Evolutionary conservation across 2,797 vertebrate genomes (phyloP), one percentile per base, ranked within the genome.

Genomic region (Halcyon badia): DNA sequence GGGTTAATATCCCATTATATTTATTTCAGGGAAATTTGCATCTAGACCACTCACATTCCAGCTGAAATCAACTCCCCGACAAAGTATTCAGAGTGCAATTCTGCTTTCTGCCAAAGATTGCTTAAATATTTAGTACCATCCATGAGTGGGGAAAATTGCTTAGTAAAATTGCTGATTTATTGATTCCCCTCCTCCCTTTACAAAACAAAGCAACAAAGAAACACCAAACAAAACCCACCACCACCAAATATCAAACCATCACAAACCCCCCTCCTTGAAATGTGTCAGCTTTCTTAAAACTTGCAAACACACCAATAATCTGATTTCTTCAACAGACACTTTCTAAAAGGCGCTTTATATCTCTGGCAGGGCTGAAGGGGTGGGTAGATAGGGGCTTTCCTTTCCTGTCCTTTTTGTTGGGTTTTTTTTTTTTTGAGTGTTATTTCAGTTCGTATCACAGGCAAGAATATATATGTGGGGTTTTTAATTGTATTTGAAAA

Each of bases 71-170:
- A 11, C 72, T 80, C 78, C 64, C 31, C 83, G 46, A 87, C 41
- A 44, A 51, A 93, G 33, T n/a, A 77, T 24, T 83, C 0, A 0
- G 21, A 79, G 69, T 69, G 24, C 64, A 57, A 7, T 80, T 46
- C 54, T 88, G 31, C 54, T 79, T 80, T 97, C 94, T 94, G 66
- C 89, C 90, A 57, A 94, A 97, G 89, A 35, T 61, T 83, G 78
- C 60, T 72, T 87, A 77, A 83, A 69, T 92, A 72, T 24, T 75
- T 73, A 69, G 37, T 87, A 72, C 56, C 14, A 68, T 83, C 83
- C 22, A 31, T 51, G 69, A 83, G 20, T 39, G 11, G 5, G 54
- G 24, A 24, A 78, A 87, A 71, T 82, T 54, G 78, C 61, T 70
- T 49, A 57, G 54, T 71, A 61, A 90, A 88, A 76, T 37, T 76